These are phyloP conservation scores for Dastarcus helophoroides DNA, from an alignment of 2,888 invertebrate species.

Conservation along the genomic window DNA sequence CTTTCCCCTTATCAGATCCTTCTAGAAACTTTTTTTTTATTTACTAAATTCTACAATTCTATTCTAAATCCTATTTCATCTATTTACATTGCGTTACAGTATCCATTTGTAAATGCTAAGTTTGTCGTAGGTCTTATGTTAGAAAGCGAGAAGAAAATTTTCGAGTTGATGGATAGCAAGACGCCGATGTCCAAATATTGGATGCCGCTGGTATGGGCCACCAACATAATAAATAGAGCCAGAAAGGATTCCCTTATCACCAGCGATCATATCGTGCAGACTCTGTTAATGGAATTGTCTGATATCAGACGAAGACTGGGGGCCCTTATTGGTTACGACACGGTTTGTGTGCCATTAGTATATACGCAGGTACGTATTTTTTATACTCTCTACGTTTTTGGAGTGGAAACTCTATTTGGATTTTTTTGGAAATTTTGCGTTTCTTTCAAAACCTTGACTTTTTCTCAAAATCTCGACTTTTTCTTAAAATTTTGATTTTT, in stretches of 20 bases:
- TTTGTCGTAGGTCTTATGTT: constrained; percentile 76
- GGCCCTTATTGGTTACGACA: constrained; percentile 80
- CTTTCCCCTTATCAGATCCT: too few species aligned
- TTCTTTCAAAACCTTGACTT: too few species aligned
- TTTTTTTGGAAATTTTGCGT: too few species aligned
- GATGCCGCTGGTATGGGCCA: constrained; percentile 91
- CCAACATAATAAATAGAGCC: constrained; percentile 80
- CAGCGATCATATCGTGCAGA: constrained; percentile 88
- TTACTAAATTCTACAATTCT: too few species aligned
- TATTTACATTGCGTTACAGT: too few species aligned
- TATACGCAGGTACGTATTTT: constrained; percentile 82
- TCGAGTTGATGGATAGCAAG: constrained; percentile 80
- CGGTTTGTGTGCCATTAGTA: constrained; percentile 83
- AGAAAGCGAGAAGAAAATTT: constrained; percentile 83
- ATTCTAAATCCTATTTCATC: too few species aligned
- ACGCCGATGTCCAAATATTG: constrained; percentile 87
- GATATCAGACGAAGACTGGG: constrained; percentile 77
- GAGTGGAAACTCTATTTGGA: too few species aligned
- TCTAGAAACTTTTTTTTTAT: too few species aligned
- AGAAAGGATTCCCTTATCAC: constrained; percentile 73
- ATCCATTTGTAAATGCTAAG: too few species aligned
- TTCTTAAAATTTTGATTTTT: too few species aligned
- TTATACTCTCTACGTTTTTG: too few species aligned
- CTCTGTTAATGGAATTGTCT: constrained; percentile 77
- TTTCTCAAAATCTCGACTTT: too few species aligned